Conservation (phyloP, 2,888 invertebrate species). For the Cancer borealis region DNA sequence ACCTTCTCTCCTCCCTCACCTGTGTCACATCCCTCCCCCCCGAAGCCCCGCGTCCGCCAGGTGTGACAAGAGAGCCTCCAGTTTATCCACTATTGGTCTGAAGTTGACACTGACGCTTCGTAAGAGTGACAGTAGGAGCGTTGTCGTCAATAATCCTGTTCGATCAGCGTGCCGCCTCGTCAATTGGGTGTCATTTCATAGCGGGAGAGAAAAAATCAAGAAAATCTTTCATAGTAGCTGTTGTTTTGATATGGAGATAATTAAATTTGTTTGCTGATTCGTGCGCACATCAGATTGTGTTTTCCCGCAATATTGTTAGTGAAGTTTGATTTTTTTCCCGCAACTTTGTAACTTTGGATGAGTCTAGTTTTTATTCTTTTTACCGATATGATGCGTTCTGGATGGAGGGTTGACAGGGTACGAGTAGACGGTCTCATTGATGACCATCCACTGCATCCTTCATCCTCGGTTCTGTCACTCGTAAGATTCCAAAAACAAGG, state of each 20-base stretch:
- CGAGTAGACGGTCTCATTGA: too few species aligned
- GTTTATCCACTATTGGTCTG: not conserved
- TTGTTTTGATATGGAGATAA: too few species aligned
- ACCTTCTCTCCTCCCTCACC: not conserved
- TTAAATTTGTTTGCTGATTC: too few species aligned
- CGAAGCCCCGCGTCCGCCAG: not conserved
- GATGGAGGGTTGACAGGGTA: too few species aligned
- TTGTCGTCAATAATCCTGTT: not conserved
- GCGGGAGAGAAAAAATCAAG: not conserved
- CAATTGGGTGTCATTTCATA: not conserved
- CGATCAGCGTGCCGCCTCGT: not conserved
- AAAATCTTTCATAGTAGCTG: too few species aligned
- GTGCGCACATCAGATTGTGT: too few species aligned
- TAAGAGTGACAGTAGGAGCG: not conserved
- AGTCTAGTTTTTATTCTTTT: too few species aligned
- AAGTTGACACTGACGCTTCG: constrained; percentile 5
- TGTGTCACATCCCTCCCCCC: not conserved
- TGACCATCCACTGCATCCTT: not conserved
- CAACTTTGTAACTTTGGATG: too few species aligned
- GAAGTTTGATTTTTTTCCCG: too few species aligned
- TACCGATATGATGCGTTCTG: too few species aligned
- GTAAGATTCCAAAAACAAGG: too few species aligned
- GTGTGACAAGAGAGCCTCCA: not conserved
- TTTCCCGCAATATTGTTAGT: too few species aligned
- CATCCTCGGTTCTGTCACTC: not conserved